A percentile compares a stretch with the other conserved stretches of the same genome.
Conservation (phyloP, 2,113 vertebrate species). For the Tricholaema leucomelas region DNA sequence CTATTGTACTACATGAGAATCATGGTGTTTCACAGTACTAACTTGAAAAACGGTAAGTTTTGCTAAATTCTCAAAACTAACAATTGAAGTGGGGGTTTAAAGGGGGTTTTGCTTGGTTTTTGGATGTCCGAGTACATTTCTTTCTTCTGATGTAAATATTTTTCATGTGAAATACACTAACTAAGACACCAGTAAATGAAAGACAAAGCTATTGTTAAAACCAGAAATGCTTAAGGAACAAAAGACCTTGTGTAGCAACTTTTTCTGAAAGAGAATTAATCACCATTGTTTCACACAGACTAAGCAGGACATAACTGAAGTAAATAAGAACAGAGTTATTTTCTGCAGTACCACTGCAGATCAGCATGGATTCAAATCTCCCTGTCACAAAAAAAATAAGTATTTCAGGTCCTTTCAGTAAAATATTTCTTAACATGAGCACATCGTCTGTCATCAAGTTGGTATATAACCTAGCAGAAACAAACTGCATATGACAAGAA, state of each 20-base stretch:
- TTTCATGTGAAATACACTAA: neutral
- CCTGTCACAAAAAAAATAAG: neutral
- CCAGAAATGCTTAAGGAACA: neutral
- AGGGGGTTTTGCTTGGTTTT: neutral
- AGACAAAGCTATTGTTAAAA: neutral
- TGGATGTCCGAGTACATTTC: neutral
- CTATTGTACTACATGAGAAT: slow-evolving; percentile 18
- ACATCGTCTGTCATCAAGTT: neutral
- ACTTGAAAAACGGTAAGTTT: neutral
- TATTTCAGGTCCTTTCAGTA: neutral
- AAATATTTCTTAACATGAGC: neutral
- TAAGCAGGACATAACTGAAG: neutral
- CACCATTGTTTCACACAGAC: neutral
- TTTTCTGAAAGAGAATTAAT: neutral
- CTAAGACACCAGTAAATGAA: neutral
- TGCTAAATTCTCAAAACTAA: slow-evolving; percentile 11
- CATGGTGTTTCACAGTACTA: slow-evolving; percentile 18
- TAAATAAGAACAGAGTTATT: neutral
- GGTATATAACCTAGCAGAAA: neutral
- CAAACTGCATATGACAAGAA: neutral
- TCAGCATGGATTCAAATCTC: neutral
- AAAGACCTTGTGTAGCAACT: neutral
- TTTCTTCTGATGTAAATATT: neutral
- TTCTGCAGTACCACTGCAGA: neutral
- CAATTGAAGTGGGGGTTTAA: neutral